Base-by-base conservation (phyloP, 2,797 vertebrate species). In the Poeciliopsis presidionis region DNA sequence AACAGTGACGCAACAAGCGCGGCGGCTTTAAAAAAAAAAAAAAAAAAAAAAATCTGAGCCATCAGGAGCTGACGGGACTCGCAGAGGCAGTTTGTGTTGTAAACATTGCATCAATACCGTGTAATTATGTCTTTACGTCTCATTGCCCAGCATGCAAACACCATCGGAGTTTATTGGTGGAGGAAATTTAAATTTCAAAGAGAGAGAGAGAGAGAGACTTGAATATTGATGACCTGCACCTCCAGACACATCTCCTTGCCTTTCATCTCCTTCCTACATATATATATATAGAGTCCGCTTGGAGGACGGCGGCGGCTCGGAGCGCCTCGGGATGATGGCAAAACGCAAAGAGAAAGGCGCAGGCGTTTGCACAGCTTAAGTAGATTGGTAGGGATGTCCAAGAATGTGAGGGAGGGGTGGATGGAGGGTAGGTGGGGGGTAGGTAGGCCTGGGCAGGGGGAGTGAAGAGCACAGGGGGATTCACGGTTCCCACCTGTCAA, bases 401-500 rank as follows among this genome's bases (percentile, higher is more conserved):
- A 22, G 49, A 73, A 33, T 49, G 74, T 8, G 51, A 76, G 16
- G 28, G 86, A 73, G 63, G 33, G 71, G 61, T 22, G 30, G 76
- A 7, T 13, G 28, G 81, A 14, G 47, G 18, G 0, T 33, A 33
- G 33, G 33, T 33, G 33, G 33, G 33, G 36, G 36, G 36, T 36
- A 5, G 36, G 36, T 36, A 4, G 36, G 0, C 36, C 36, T 7
- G 49, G 49, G 20, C 2, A 22, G 20, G 49, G 49, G 20, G 7
- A 74, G 74, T 81, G 81, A 73, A 63, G 79, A 75, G 83, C 76
- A 30, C 55, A 9, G 39, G 72, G 75, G 78, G 82, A 91, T 91
- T 87, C 88, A 61, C 1, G 0, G 13, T 87, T 76, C 80, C 63
- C 78, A 81, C 70, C 85, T 85, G 90, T 82, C 92, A 88, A 55